Base-by-base conservation (phyloP, 2,797 vertebrate genomes). In the Odontamblyopus rebecca region DNA sequence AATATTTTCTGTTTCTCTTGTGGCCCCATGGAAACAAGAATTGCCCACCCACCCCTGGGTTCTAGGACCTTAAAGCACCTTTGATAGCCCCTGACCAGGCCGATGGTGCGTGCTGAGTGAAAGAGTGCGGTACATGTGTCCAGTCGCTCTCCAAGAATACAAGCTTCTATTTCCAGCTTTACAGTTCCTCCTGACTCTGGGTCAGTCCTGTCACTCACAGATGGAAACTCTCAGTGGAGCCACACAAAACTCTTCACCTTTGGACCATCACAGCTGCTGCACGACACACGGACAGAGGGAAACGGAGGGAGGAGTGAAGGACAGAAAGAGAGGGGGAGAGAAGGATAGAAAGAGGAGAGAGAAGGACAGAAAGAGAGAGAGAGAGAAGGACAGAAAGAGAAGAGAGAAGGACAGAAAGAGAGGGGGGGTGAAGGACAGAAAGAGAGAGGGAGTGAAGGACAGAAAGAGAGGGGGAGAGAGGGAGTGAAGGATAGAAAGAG, bases 141-240 rank as follows among this genome's bases (percentile, higher is more conserved):
- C 51, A 54, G 4, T 6, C 18, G n/a, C 51, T 54, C 51, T 54
- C 51, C 19, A 54, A n/a, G 51, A 19, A n/a, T 18, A 54, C 18
- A n/a, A 54, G 51, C 1, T 48, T 9, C 19, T 54, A 54, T 54
- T 54, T 54, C 2, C 1, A 54, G n/a, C 7, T n/a, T 54, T 54
- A 54, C 53, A n/a, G n/a, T 56, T 56, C 51, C 16, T 18, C 51
- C 51, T 53, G 51, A 23, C 57, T 60, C 57, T 12, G 54, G 57
- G 57, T 16, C 26, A 60, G 26, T 29, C 26, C 26, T 13, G 57
- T 60, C 57, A 60, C 11, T 6, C 4, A 27, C 57, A 60, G 57
- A 60, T 60, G 57, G 57, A 60, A 60, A 60, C 57, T 60, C 57
- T 60, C 27, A 15, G 57, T 6, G 23, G 54, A 11, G 54, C 54